Evolutionary conservation across 2,888 invertebrate species (phyloP).

Genomic region (Phortica okadai): DNA sequence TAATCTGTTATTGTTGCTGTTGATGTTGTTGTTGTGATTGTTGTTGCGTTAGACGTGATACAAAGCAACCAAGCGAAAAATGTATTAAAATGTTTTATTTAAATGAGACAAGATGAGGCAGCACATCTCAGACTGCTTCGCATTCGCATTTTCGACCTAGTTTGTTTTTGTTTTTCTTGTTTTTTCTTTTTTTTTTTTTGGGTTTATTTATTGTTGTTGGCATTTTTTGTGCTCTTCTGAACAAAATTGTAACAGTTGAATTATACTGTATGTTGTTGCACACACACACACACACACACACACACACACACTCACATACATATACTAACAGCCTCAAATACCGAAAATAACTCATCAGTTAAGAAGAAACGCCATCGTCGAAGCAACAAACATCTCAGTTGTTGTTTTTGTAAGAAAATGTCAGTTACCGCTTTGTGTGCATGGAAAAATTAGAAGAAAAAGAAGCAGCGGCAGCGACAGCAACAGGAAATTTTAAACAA

Average conservation of each 20-base stretch:
- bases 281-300: background rate
- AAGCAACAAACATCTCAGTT: background rate
- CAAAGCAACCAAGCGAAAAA: conserved; percentile 2
- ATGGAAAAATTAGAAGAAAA: background rate
- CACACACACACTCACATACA: background rate
- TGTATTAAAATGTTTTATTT: conserved; percentile 21
- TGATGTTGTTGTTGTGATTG: background rate
- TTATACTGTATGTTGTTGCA: background rate
- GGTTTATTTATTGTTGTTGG: background rate
- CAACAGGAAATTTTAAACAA: conserved; percentile 13
- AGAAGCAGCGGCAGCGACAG: background rate
- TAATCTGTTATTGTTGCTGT: background rate
- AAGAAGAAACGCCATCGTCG: conserved; percentile 1
- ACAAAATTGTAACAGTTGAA: background rate
- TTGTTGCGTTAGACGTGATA: background rate
- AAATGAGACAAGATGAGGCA: conserved; percentile 6
- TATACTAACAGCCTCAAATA: background rate
- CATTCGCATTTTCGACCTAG: conserved; percentile 22
- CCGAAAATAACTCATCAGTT: background rate
- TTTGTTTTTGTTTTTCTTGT: background rate
- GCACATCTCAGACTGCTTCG: background rate
- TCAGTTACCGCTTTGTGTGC: conserved; percentile 15
- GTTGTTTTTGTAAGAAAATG: conserved; percentile 29
- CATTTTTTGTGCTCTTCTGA: background rate
- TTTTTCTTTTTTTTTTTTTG: background rate